Percentiles rank a stretch among this genome's conserved stretches.
phyloP scores from a whole-genome alignment of 2,797 vertebrate species.

The Ptychadena robeensis region DNA sequence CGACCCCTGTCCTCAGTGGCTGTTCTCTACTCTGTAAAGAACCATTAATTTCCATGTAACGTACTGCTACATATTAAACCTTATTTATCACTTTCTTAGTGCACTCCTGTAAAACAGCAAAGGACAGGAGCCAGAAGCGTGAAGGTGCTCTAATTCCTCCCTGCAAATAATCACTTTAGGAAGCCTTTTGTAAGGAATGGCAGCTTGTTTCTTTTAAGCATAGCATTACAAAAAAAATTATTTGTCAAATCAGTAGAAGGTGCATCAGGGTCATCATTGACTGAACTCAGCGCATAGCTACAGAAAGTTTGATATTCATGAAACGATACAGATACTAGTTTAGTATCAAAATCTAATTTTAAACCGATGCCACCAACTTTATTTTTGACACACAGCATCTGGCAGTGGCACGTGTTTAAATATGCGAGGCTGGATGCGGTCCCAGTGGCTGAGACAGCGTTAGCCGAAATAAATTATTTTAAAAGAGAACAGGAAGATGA shows the following conservation, averaged over 20 bases:
- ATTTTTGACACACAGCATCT: slow-evolving; percentile 49
- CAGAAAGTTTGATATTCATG: slow-evolving; percentile 16
- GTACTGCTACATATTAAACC: not conserved
- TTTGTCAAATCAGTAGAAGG: not conserved
- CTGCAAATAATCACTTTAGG: not conserved
- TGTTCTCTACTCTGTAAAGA: not conserved
- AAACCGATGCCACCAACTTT: slow-evolving; percentile 27
- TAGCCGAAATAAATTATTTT: slow-evolving; percentile 60
- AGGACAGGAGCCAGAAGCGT: not conserved
- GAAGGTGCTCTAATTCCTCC: not conserved
- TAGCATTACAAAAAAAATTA: not conserved
- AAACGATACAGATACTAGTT: slow-evolving; percentile 18
- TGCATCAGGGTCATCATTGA: not conserved
- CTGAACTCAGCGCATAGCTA: not conserved
- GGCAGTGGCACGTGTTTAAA: slow-evolving; percentile 23
- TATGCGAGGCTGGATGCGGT: slow-evolving; percentile 3
- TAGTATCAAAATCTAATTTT: slow-evolving; percentile 48
- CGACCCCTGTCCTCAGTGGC: not conserved
- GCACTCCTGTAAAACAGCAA: not conserved
- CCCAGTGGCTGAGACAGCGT: slow-evolving; percentile 22
- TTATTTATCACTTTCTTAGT: not conserved
- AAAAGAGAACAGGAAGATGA: slow-evolving; percentile 61
- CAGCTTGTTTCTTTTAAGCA: not conserved
- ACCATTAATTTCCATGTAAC: not conserved
- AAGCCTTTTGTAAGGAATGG: not conserved